Percentiles rank a stretch among this genome's conserved stretches.
Evolutionary conservation across 1,140 invertebrate genomes (phyloP).

Genomic region (Scaptomyza hsui): DNA sequence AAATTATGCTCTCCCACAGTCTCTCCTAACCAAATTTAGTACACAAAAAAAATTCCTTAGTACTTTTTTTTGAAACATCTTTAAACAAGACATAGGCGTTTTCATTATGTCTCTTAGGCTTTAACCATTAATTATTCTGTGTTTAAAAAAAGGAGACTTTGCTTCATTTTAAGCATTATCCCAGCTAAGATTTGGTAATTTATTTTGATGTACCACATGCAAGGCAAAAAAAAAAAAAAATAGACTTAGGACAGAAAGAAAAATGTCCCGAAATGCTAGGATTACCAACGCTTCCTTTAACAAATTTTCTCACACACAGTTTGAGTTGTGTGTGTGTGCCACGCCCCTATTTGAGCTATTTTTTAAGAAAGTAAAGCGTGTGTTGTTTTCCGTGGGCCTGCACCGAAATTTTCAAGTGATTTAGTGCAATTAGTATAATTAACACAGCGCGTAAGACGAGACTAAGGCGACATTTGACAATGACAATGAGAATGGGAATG

Average conservation of each 20-base stretch:
- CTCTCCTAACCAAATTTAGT: slow-evolving; percentile 9
- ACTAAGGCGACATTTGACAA: slow-evolving; percentile 74
- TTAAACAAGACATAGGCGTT: slow-evolving; percentile 20
- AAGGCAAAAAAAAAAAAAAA: slow-evolving; percentile 27
- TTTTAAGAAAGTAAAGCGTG: slow-evolving; percentile 33
- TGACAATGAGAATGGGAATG: slow-evolving; percentile 44
- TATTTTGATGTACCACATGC: slow-evolving; percentile 71
- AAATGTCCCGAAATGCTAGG: slow-evolving; percentile 28
- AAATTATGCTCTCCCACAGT: slow-evolving; percentile 1
- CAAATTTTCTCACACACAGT: slow-evolving; percentile 63
- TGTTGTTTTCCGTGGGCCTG: slow-evolving; percentile 7
- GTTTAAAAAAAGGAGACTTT: slow-evolving; percentile 5
- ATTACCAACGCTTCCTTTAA: slow-evolving; percentile 53
- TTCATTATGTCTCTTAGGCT: slow-evolving; percentile 11
- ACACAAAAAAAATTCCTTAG: neutral
- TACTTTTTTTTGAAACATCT: slow-evolving; percentile 12
- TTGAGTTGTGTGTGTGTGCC: slow-evolving; percentile 31
- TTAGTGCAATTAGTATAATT: slow-evolving; percentile 82
- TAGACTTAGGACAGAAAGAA: neutral
- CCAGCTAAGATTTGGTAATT: slow-evolving; percentile 71
- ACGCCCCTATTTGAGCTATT: slow-evolving; percentile 64
- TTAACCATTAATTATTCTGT: slow-evolving; percentile 65
- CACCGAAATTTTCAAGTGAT: slow-evolving; percentile 75
- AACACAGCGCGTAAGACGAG: slow-evolving; percentile 73
- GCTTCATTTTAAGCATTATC: slow-evolving; percentile 51